Conservation (phyloP, 2,888 invertebrate species). For the Oscheius sp. region DNA sequence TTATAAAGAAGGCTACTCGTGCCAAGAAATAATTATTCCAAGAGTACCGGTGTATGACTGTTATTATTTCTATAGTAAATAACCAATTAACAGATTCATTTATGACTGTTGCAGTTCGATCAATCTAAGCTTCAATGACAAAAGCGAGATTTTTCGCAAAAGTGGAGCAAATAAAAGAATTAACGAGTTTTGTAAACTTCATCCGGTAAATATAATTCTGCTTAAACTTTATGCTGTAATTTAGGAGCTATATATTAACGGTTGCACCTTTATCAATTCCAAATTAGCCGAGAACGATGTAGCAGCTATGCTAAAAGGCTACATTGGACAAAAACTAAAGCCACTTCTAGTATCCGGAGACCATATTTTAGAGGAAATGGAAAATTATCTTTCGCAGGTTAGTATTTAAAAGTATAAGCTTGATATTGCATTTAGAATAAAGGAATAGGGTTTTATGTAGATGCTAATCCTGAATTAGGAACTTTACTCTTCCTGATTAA, state of each 20-base stretch:
- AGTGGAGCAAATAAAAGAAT: not conserved
- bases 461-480: conserved; percentile 5
- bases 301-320: not conserved
- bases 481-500: conserved; percentile 6
- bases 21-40: not conserved
- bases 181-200: not conserved
- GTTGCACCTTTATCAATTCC: not conserved
- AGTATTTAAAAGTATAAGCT: not conserved
- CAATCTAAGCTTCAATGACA: not conserved
- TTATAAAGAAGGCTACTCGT: not conserved
- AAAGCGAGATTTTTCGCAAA: not conserved
- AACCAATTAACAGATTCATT: not conserved
- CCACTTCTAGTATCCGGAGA: not conserved
- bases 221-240: not conserved
- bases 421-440: not conserved
- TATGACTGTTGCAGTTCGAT: not conserved
- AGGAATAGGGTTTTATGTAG: not conserved
- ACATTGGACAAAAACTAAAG: not conserved
- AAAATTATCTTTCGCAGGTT: not conserved
- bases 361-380: not conserved
- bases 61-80: no score
- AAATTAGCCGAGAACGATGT: not conserved
- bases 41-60: not conserved
- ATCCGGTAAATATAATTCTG: not conserved
- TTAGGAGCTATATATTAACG: not conserved